Evolutionary conservation across 2,888 invertebrate species (phyloP), one percentile per base, ranked within the genome.

Genomic region (Elaeidobius kamerunicus): DNA sequence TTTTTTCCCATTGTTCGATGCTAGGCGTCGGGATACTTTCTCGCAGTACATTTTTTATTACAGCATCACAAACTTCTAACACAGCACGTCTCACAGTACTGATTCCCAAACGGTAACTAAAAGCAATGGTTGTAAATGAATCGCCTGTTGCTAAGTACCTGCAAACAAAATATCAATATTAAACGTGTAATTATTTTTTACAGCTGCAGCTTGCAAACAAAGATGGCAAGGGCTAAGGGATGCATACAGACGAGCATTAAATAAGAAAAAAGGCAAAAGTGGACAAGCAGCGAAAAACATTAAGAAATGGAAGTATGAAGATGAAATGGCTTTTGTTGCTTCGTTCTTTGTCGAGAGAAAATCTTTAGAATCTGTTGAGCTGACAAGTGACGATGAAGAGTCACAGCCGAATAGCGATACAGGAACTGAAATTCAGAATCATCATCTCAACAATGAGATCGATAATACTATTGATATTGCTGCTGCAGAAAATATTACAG

Each of bases 121-220:
- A 59, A 14, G 58, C 54, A 48, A 63, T 51, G 45, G 59, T 58
- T 55, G 50, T 36, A 40, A 61, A 62, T 34, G 58, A 60, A 56
- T 60, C 48, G 51, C 56, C 61, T 51, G 60, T 63, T 47, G 60
- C 61, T 52, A 64, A 57, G 55, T 56, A 64, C 56, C 62, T 62
- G 59, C 52, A 63, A 61, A 47, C 35, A 5, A 35, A 35, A 18
- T 39, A 35, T 15, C 12, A 47, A 27, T 35, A 35, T 23, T 7
- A 47, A 38, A 36, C 3, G 3, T 9, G 12, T 32, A 32, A 23
- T 7, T 32, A 32, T 30, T 28, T 38, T 38, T 43, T 39, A 38
- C 44, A 51, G 44, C 38, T 44, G 27, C 44, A 30, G 51, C 15
- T 7, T 35, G 35, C 30, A 39, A 51, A 44, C 51, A 51, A 44